Evolutionary conservation across 2,113 vertebrate species (phyloP).

Genomic region (Laterallus jamaicensis): DNA sequence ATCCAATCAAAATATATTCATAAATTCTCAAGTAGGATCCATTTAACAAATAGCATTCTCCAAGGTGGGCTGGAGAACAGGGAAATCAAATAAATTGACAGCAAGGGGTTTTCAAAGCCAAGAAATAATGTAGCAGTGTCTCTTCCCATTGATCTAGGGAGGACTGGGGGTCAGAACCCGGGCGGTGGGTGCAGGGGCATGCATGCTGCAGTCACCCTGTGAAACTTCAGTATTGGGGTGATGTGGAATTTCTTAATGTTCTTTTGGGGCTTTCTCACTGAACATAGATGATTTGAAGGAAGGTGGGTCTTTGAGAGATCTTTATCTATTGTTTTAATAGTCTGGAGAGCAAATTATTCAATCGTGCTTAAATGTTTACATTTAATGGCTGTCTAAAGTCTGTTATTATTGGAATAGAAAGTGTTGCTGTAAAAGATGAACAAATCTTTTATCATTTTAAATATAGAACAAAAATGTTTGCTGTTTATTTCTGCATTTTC

Average conservation of each 20-base stretch:
- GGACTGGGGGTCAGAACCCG: background rate
- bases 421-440: background rate
- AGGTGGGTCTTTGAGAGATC: background rate
- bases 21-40: background rate
- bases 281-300: background rate
- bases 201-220: background rate
- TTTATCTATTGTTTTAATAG: background rate
- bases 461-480: background rate
- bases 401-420: background rate
- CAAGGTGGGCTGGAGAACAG: background rate
- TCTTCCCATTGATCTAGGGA: background rate
- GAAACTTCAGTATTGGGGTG: background rate
- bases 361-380: background rate
- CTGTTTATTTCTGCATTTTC: background rate
- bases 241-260: background rate
- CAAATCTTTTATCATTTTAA: background rate
- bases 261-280: background rate
- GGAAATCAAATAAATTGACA: background rate
- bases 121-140: fast-evolving
- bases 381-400: background rate
- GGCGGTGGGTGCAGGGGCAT: too few relatives aligned
- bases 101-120: background rate
- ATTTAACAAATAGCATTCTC: background rate
- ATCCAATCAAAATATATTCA: slow-evolving; percentile 1
- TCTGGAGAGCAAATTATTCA: background rate